Conservation (phyloP, 2,888 invertebrate genomes). For the Selenia dentaria region DNA sequence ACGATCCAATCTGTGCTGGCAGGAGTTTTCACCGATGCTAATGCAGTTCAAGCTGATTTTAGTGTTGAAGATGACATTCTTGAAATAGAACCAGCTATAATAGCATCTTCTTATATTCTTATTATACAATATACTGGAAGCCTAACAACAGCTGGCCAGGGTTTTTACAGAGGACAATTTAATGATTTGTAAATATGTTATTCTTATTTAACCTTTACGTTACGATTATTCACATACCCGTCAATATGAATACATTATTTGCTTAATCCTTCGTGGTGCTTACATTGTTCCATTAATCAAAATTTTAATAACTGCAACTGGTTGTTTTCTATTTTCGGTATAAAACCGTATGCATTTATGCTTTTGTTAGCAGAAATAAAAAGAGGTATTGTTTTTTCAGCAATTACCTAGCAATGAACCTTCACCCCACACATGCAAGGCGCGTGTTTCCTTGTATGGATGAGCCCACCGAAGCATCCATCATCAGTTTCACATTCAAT, state of each 20-base stretch:
- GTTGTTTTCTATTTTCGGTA: no score
- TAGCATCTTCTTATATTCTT: conserved; percentile 42
- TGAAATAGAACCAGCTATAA: conserved; percentile 40
- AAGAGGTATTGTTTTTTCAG: no score
- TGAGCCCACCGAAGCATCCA: conserved; percentile 77
- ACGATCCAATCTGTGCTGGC: conserved; percentile 42
- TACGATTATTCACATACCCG: no score
- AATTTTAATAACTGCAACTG: no score
- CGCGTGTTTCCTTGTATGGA: conserved; percentile 90
- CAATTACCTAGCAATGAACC: conserved; percentile 84
- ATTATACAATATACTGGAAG: conserved; percentile 54
- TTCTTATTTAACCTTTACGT: no score
- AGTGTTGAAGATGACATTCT: conserved; percentile 38
- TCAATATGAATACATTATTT: no score
- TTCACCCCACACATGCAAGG: conserved; percentile 85
- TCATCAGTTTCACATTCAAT: conserved; percentile 65
- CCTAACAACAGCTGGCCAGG: conserved; percentile 42
- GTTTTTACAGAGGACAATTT: conserved; percentile 47
- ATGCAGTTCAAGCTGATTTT: conserved; percentile 36
- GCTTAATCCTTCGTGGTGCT: no score
- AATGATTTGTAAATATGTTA: conserved; percentile 20
- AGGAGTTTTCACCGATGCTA: conserved; percentile 47
- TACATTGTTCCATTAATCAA: no score
- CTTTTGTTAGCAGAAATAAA: no score
- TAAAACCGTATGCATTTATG: no score